Percentiles rank a stretch among this genome's conserved stretches.
Conservation (phyloP, 2,888 invertebrate species). For the Cryptocephalus moraei region DNA sequence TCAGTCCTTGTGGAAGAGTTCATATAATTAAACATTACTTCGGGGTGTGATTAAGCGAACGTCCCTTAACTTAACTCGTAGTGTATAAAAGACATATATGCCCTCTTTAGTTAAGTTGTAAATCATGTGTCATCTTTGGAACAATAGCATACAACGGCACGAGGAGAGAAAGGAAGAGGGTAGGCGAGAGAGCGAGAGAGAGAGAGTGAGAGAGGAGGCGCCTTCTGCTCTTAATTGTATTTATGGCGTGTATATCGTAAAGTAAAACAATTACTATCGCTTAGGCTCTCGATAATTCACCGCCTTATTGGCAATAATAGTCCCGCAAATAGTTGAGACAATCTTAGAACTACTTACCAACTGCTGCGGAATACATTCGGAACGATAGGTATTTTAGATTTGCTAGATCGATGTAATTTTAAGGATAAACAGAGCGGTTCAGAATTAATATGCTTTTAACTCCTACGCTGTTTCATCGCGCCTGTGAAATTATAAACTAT, state of each 20-base stretch:
- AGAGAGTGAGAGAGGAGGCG: constrained; percentile 1
- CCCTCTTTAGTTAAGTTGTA: background rate
- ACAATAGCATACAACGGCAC: background rate
- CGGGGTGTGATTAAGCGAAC: too few species aligned
- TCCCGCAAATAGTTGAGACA: constrained; percentile 36
- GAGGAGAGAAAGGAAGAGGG: background rate
- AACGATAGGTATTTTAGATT: too few species aligned
- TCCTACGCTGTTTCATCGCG: too few species aligned
- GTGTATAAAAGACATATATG: too few species aligned
- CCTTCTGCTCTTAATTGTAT: constrained; percentile 13
- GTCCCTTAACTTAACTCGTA: too few species aligned
- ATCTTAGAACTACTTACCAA: constrained; percentile 33
- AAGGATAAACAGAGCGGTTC: too few species aligned
- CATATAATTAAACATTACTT: too few species aligned
- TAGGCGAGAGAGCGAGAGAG: background rate
- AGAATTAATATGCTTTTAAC: too few species aligned
- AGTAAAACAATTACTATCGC: constrained; percentile 36
- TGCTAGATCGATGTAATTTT: too few species aligned
- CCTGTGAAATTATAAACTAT: too few species aligned
- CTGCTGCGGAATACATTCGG: constrained; percentile 8
- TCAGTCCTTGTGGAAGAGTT: too few species aligned
- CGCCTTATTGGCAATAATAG: constrained; percentile 31
- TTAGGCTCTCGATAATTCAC: constrained; percentile 37
- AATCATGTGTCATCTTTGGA: background rate
- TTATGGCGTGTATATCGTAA: constrained; percentile 25